Evolutionary conservation across 53 echinoderm and acorn worm species (phyloP), one percentile per base, ranked within the genome.

Genomic region (Henricia sp.): DNA sequence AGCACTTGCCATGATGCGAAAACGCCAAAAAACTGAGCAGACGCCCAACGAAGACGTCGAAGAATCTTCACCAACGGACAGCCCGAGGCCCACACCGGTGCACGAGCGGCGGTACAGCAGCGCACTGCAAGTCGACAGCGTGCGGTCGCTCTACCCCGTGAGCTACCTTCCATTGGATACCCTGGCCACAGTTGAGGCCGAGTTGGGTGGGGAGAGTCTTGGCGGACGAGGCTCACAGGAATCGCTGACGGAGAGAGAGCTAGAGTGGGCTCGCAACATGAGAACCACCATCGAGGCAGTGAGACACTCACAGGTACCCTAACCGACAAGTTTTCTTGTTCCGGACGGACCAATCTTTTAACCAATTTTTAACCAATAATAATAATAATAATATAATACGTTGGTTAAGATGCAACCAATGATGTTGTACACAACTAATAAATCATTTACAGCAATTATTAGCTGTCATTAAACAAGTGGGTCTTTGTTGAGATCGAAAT

Each of bases 191-290:
- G 71, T 1, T 8, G 8, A 50, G 29, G 50, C 6, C 12, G 50
- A 16, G 71, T 4, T 4, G 1, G 5, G 37, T 16, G 17, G 50
- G 50, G 71, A 13, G 1, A 71, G 71, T 3, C 50, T 4, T 9
- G 71, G 50, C 13, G 20, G 21, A 37, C 34, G 36, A 5, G 25
- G 67, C 19, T 67, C 41, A 21, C 41, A 67, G 24, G 40, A 40
- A 37, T 67, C 67, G 37, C 67, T 67, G 0, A 67, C 34, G 35
- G 71, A 48, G 71, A 33, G 50, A 33, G 71, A 63, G 35, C 17
- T 33, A 34, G 2, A 17, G n/a, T 51, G 32, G 71, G 52, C 16
- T 30, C 52, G n/a, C 19, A 50, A 71, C n/a, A 6, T 71, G 8
- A 50, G 32, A 33, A 19, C 21, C n/a, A 33, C n/a, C 71, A 25